These are phyloP conservation scores for Alexandromys fortis DNA, from an alignment of 2,113 vertebrate genomes.

Conservation along the genomic window DNA sequence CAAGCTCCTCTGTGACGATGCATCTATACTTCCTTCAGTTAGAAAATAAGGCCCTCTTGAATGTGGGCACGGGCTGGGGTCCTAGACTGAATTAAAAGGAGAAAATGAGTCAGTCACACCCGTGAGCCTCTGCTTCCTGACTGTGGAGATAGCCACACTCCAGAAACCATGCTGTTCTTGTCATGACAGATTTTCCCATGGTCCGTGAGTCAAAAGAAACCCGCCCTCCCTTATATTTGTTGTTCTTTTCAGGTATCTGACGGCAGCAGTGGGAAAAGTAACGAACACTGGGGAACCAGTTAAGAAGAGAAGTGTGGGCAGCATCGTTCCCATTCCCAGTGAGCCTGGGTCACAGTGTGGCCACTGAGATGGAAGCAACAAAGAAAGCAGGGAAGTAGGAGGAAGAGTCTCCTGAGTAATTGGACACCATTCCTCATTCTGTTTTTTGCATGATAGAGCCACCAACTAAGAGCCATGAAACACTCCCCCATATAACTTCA, in stretches of 20 bases:
- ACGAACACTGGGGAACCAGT: not conserved
- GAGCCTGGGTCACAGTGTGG: not conserved
- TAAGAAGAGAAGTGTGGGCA: not conserved
- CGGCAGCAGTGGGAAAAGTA: not conserved
- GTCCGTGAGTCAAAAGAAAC: too few species aligned
- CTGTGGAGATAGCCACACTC: not conserved
- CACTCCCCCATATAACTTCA: not conserved
- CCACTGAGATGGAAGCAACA: not conserved
- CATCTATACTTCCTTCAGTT: not conserved
- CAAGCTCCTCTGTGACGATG: too few species aligned
- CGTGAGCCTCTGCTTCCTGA: not conserved
- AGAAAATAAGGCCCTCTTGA: not conserved
- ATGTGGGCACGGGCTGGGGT: too few species aligned
- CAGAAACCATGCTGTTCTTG: too few species aligned
- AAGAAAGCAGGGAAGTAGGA: accelerated
- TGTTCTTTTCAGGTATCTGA: too few species aligned
- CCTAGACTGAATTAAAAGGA: not conserved
- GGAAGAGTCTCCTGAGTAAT: too few species aligned
- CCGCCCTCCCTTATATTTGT: too few species aligned
- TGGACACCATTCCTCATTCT: not conserved
- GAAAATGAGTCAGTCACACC: not conserved
- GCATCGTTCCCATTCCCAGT: accelerated
- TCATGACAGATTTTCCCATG: too few species aligned
- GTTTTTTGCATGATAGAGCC: not conserved
- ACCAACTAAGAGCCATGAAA: not conserved